A percentile compares a stretch with the other conserved stretches of the same genome.
phyloP scores from a whole-genome alignment of 2,797 vertebrate species.

The Channa striata region DNA sequence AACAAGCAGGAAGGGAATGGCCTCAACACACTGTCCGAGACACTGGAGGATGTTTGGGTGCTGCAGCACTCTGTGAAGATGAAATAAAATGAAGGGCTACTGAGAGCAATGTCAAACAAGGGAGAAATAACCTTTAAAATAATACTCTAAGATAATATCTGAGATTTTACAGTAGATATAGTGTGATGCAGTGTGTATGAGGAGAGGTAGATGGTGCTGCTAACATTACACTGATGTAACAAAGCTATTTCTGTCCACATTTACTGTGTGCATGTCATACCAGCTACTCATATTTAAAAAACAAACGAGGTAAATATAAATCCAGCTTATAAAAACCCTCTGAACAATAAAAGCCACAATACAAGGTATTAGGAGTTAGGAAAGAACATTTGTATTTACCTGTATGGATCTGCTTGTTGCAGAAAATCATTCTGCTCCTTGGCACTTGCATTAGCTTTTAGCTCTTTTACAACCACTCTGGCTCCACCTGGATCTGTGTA shows the following conservation, averaged over 20 bases:
- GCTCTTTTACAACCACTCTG: slow-evolving; percentile 93
- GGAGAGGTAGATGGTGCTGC: slow-evolving; percentile 60
- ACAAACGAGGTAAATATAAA: not conserved
- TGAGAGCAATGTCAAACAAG: not conserved
- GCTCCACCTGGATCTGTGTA: slow-evolving; percentile 91
- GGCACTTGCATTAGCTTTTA: slow-evolving; percentile 91
- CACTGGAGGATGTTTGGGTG: slow-evolving; percentile 98
- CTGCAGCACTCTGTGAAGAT: slow-evolving; percentile 83
- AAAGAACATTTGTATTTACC: slow-evolving; percentile 86
- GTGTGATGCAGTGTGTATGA: slow-evolving; percentile 37
- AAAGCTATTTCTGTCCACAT: slow-evolving; percentile 5
- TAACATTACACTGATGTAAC: slow-evolving; percentile 28
- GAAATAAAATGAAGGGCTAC: slow-evolving; percentile 14
- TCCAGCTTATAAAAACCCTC: not conserved
- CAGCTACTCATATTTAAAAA: not conserved
- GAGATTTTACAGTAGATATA: not conserved
- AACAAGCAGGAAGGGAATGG: slow-evolving; percentile 95
- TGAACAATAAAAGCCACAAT: not conserved
- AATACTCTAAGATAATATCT: not conserved
- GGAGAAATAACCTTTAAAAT: not conserved
- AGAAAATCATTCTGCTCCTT: slow-evolving; percentile 95
- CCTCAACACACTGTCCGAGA: slow-evolving; percentile 94
- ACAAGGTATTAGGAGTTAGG: not conserved
- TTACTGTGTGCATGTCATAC: not conserved
- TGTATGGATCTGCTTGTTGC: slow-evolving; percentile 95